Percentiles rank a stretch among this genome's conserved stretches.
Conservation (phyloP, 2,113 vertebrate genomes). For the Lethenteron reissneri region DNA sequence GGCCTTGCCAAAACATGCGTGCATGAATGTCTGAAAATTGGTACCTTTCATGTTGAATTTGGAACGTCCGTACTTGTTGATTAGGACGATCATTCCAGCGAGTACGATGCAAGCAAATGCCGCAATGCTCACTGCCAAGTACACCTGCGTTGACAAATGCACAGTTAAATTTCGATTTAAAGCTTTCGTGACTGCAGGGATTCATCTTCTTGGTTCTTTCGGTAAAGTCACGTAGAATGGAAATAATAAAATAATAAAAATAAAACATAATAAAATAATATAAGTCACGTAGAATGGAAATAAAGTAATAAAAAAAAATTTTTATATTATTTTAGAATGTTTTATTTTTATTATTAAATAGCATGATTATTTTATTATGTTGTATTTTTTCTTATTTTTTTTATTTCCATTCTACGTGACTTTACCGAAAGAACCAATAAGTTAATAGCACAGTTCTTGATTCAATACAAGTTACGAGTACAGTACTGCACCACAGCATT, state of each 20-base stretch:
- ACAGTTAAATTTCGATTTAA: too few species aligned
- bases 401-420: neutral
- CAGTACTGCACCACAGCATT: too few species aligned
- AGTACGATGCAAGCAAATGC: constrained; percentile 73
- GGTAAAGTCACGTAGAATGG: too few species aligned
- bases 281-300: too few species aligned
- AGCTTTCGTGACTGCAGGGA: too few species aligned
- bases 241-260: too few species aligned
- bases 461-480: too few species aligned
- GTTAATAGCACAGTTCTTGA: too few species aligned
- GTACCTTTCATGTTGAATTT: constrained; percentile 99
- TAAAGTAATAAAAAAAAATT: too few species aligned
- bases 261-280: too few species aligned
- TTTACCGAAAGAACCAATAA: neutral
- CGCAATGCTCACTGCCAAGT: constrained; percentile 79
- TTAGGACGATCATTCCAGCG: constrained; percentile 69
- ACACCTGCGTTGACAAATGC: constrained; percentile 31
- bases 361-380: neutral
- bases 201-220: too few species aligned
- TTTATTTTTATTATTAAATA: neutral
- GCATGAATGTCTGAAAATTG: constrained; percentile 17
- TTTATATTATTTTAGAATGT: neutral
- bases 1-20: neutral
- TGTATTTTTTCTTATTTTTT: neutral
- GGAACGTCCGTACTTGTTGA: constrained; percentile 86